A percentile compares a stretch with the other conserved stretches of the same genome.
These are phyloP conservation scores for Thyatira batis DNA, from an alignment of 2,888 invertebrate genomes.

Conservation along the genomic window DNA sequence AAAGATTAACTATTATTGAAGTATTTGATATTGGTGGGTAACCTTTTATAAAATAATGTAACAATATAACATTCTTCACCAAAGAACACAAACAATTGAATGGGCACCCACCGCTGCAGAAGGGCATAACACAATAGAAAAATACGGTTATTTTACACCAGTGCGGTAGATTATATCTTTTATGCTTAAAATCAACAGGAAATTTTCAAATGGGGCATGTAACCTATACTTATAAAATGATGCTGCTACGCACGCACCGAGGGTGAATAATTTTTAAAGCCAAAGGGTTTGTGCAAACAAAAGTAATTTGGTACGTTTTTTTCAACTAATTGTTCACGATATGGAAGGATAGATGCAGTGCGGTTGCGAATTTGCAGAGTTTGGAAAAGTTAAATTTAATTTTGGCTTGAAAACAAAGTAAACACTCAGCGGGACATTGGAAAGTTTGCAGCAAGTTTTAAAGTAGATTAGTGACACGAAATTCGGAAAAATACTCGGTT, in stretches of 20 bases:
- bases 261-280: constrained; percentile 78
- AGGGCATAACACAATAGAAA: constrained; percentile 79
- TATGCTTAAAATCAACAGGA: constrained; percentile 81
- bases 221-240: constrained; percentile 81
- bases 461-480: constrained; percentile 54
- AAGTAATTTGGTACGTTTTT: constrained; percentile 38
- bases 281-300: constrained; percentile 75
- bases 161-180: constrained; percentile 81
- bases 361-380: constrained; percentile 34
- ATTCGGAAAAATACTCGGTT: constrained; percentile 15
- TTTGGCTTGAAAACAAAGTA: constrained; percentile 53
- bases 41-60: constrained; percentile 22
- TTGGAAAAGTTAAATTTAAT: constrained; percentile 63
- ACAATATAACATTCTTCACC: constrained; percentile 51
- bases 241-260: constrained; percentile 54
- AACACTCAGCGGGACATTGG: constrained; percentile 50
- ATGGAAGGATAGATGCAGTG: constrained; percentile 31
- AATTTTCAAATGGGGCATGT: constrained; percentile 81
- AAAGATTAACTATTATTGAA: too few species aligned
- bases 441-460: constrained; percentile 48
- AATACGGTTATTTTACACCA: constrained; percentile 81
- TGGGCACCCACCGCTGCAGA: constrained; percentile 55
- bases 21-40: too few species aligned
- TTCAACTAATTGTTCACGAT: constrained; percentile 53
- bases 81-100: constrained; percentile 52